These are phyloP conservation scores for Aphidius gifuensis DNA, from an alignment of 1,140 invertebrate genomes.

Conservation along the genomic window DNA sequence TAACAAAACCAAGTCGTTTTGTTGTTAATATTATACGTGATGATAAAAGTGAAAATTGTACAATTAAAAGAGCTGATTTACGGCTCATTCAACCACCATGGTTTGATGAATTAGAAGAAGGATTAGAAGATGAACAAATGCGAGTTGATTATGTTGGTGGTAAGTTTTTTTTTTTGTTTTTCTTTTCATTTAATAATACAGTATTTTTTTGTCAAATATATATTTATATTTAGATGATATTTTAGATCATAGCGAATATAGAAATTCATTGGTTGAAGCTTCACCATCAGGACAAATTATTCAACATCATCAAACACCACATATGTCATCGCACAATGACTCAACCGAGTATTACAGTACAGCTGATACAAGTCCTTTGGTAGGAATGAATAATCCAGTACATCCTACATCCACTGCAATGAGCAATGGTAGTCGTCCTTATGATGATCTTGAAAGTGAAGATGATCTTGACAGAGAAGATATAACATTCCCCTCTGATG, in stretches of 20 bases:
- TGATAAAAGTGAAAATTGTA: conserved; percentile 50
- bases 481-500: conserved; percentile 77
- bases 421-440: conserved; percentile 63
- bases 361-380: conserved; percentile 56
- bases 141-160: conserved; percentile 39
- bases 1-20: conserved; percentile 72
- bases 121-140: conserved; percentile 40
- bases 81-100: conserved; percentile 89
- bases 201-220: background rate
- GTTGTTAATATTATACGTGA: conserved; percentile 67
- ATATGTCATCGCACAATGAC: conserved; percentile 45
- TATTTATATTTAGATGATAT: background rate
- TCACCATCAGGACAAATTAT: conserved; percentile 42
- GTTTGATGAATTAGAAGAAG: conserved; percentile 88
- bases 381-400: conserved; percentile 52
- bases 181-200: background rate
- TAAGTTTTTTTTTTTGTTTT: conserved; percentile 25
- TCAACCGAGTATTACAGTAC: conserved; percentile 48
- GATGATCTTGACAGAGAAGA: conserved; percentile 85
- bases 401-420: conserved; percentile 53
- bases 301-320: conserved; percentile 46
- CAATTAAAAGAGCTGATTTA: conserved; percentile 81
- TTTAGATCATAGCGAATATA: conserved; percentile 43
- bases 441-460: conserved; percentile 87
- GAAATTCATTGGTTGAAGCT: conserved; percentile 46